Percentiles rank a stretch among this genome's conserved stretches.
phyloP scores from a whole-genome alignment of 2,888 invertebrate genomes.

The Andrena fulva region DNA sequence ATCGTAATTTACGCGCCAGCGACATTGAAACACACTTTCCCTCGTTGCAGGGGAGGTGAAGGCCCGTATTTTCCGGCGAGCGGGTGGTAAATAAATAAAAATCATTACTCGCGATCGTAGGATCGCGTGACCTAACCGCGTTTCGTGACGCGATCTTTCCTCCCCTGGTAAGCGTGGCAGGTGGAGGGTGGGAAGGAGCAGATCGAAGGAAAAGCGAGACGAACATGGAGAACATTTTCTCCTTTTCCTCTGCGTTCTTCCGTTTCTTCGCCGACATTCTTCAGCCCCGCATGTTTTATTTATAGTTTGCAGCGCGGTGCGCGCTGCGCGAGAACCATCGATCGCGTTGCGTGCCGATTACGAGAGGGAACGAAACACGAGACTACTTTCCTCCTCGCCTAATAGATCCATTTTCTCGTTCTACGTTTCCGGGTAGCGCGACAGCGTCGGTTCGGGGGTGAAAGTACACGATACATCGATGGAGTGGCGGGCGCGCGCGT shows the following conservation, averaged over 20 bases:
- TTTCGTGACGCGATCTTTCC: constrained; percentile 32
- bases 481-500: background rate
- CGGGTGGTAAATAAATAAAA: constrained; percentile 51
- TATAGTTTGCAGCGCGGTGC: background rate
- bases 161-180: background rate
- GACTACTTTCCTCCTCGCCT: background rate
- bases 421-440: background rate
- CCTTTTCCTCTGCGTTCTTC: background rate
- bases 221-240: background rate
- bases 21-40: constrained; percentile 20
- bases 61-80: constrained; percentile 17
- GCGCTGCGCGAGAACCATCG: background rate
- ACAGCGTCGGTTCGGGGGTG: background rate
- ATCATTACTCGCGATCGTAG: constrained; percentile 42
- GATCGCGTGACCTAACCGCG: constrained; percentile 56
- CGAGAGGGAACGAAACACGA: background rate
- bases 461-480: constrained; percentile 32
- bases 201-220: background rate
- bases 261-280: background rate
- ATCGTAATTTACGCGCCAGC: constrained; percentile 11
- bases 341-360: background rate
- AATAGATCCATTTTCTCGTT: constrained; percentile 19
- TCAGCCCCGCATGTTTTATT: background rate
- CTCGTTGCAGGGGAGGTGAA: background rate
- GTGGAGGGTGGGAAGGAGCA: background rate